Evolutionary conservation across 2,888 invertebrate species (phyloP), one percentile per base, ranked within the genome.

Genomic region (Drosophila dives): DNA sequence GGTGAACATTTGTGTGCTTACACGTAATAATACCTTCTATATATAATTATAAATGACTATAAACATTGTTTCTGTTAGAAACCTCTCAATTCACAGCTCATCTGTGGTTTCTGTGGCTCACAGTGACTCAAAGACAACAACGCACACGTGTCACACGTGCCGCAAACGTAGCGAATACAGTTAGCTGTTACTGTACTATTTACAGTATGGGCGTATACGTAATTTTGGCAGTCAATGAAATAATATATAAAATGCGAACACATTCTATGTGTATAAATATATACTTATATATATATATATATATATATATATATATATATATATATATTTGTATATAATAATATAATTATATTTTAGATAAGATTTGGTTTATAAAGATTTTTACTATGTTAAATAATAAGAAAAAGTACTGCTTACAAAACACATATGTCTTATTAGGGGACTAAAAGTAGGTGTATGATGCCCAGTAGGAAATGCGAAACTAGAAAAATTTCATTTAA

Each of bases 121-220:
- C 62, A 75, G 59, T 74, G 40, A 42, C 38, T 68, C 40, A 32
- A 62, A 54, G 29, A 48, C 40, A 60, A 20, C 50, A 56, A 15
- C 36, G 7, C 45, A 15, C 15, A 45, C 20, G 23, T 63, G 45
- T 12, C 51, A 45, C 8, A 17, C 26, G 38, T 10, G 34, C 32
- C 50, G 26, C 6, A n/a, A 17, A 11, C 15, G 15, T 45, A 45
- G 20, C 45, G 20, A 45, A 45, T 12, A 7, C 17, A 29, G n/a
- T 50, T 11, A 50, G 50, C 26, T 50, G 29, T 50, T 50, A 50
- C 11, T 50, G 50, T 50, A n/a, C 29, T 12, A 50, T 17, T 29
- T 50, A 6, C 26, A 11, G 23, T 6, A 10, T 4, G 10, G 5
- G 23, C 50, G 64, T 72, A 64, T 63, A 48, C 56, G 38, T 48